Conservation (phyloP, 2,888 invertebrate species). For the Vesta saturnalis region DNA sequence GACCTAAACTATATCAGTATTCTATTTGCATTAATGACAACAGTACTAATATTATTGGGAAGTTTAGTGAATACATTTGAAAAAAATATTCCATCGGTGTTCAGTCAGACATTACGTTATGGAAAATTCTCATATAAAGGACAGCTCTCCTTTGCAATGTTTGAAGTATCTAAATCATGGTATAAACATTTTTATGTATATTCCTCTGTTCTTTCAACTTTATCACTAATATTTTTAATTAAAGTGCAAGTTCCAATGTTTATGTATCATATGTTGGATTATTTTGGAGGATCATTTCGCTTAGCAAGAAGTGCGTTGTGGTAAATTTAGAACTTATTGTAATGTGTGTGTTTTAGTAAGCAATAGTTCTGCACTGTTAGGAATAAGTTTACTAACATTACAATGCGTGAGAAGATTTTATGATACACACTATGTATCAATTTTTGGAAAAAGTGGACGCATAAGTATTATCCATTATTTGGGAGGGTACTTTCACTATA, state of each 20-base stretch:
- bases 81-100: constrained; percentile 70
- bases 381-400: constrained; percentile 69
- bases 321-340: neutral
- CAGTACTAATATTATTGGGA: constrained; percentile 65
- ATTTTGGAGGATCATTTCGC: constrained; percentile 59
- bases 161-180: constrained; percentile 82
- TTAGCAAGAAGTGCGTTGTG: constrained; percentile 64
- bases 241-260: constrained; percentile 61
- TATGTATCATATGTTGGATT: constrained; percentile 64
- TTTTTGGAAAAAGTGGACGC: constrained; percentile 79
- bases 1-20: constrained; percentile 53
- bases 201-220: constrained; percentile 68
- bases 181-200: constrained; percentile 84
- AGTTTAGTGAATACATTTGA: constrained; percentile 73
- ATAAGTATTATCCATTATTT: constrained; percentile 85
- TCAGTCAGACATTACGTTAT: constrained; percentile 75
- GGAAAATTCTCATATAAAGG: constrained; percentile 76
- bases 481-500: constrained; percentile 81
- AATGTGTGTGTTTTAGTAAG: constrained; percentile 64
- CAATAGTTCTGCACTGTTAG: constrained; percentile 68
- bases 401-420: constrained; percentile 81
- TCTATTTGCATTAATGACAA: constrained; percentile 49
- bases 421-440: constrained; percentile 82
- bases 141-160: constrained; percentile 56
- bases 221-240: constrained; percentile 64